A percentile compares a stretch with the other conserved stretches of the same genome.
Conservation (phyloP, 2,113 vertebrate species). For the Stomatorhinus ivindoensis region DNA sequence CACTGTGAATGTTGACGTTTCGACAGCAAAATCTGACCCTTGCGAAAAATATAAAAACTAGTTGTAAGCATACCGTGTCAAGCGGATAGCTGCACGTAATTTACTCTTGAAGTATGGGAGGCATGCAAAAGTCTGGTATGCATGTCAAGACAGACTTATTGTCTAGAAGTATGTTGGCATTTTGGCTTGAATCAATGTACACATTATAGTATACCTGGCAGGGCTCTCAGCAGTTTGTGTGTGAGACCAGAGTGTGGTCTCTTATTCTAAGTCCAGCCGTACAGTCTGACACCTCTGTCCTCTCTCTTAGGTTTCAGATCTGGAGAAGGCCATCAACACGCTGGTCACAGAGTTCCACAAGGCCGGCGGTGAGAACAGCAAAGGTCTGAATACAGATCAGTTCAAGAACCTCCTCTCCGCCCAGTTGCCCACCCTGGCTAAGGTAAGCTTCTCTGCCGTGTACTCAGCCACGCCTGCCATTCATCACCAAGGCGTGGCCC, state of each 20-base stretch:
- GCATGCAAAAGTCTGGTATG: conserved; percentile 8
- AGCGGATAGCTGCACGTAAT: neutral
- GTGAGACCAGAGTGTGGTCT: neutral
- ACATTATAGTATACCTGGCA: conserved; percentile 11
- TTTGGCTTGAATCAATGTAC: conserved; percentile 3
- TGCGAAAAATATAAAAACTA: neutral
- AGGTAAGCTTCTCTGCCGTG: conserved; percentile 40
- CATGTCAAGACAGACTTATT: conserved; percentile 8
- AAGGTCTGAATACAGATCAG: conserved; percentile 54
- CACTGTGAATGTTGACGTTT: neutral
- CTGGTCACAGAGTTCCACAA: conserved; percentile 61
- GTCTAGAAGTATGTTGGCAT: conserved; percentile 4
- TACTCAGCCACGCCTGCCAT: conserved; percentile 11
- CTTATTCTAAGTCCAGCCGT: neutral
- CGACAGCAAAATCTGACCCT: neutral
- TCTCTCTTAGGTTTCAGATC: conserved; percentile 48
- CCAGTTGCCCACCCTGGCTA: conserved; percentile 53
- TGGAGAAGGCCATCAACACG: conserved; percentile 59
- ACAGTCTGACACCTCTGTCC: neutral
- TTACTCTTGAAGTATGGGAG: neutral
- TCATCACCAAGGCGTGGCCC: conserved; percentile 13
- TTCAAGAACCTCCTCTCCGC: conserved; percentile 57
- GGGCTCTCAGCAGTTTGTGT: neutral
- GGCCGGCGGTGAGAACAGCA: conserved; percentile 46
- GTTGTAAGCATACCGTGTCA: neutral